Base-by-base conservation (phyloP, 2,888 invertebrate genomes). In the Lottia gigantea region DNA sequence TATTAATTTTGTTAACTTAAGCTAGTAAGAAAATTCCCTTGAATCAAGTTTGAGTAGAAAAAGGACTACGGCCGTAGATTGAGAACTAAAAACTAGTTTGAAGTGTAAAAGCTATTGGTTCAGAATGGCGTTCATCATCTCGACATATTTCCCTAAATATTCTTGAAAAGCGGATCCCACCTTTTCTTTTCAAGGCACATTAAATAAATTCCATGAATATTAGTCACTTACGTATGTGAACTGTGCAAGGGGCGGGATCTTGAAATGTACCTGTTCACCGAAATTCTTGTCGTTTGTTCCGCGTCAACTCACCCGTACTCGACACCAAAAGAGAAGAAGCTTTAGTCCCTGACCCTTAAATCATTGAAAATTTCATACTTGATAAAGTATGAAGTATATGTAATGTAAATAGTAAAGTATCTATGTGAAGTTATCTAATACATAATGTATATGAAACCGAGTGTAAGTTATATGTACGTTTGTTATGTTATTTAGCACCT, bases 251-350 rank as follows among this genome's bases (percentile, higher is more conserved):
- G 23, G 23, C 15, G 14, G 8, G 55, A 23, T 19, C 14, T 23
- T 19, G 19, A 55, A 55, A 55, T 14, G 55, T 55, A 55, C 55
- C 55, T 23, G 23, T 55, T 55, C 55, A 55, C 55, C 55, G 55
- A 15, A 23, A 55, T 55, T 23, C 55, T 23, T 15, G 19, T 55
- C 55, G 55, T 55, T 55, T 55, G 55, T 55, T 55, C 55, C 55
- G 55, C 55, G 19, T 55, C 2, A 23, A 55, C 23, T 55, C 55
- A 23, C 19, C 14, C 23, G 55, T 14, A 55, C 55, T 55, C 14
- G 19, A 4, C 23, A 55, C 23, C 19, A 23, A 55, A 55, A 15
- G 19, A 55, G 23, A 55, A 55, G 23, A 23, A 3, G 12, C 19
- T 55, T 15, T 55, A 23, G 55, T 55, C 55, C 14, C 23, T 55